A percentile compares a stretch with the other conserved stretches of the same genome.
Evolutionary conservation across 2,888 invertebrate genomes (phyloP).

Genomic region (Myopa tessellatipennis): DNA sequence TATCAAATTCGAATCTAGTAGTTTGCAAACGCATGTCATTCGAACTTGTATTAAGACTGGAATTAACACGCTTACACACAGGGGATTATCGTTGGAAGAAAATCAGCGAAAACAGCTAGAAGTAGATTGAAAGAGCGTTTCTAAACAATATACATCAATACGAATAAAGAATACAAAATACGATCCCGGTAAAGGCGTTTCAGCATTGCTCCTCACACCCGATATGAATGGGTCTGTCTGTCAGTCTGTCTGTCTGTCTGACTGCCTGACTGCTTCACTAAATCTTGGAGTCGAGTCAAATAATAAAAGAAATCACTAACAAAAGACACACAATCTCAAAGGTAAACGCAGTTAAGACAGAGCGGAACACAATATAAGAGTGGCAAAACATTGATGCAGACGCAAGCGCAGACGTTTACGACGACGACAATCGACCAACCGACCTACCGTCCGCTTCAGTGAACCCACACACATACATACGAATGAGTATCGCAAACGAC

Average conservation of each 20-base stretch:
- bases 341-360: slow-evolving; percentile 51
- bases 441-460: neutral
- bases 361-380: slow-evolving; percentile 44
- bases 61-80: slow-evolving; percentile 14
- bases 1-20: slow-evolving; percentile 33
- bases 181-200: neutral
- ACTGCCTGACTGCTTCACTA: neutral
- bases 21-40: slow-evolving; percentile 29
- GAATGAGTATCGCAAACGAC: slow-evolving; percentile 62
- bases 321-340: slow-evolving; percentile 61
- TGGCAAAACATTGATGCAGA: slow-evolving; percentile 19
- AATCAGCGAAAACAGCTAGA: neutral
- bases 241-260: neutral
- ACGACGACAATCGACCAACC: slow-evolving; percentile 15
- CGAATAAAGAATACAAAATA: neutral
- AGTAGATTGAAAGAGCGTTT: neutral
- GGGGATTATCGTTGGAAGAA: neutral
- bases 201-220: slow-evolving; percentile 8
- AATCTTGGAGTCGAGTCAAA: neutral
- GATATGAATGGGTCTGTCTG: slow-evolving; percentile 8
- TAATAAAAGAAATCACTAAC: slow-evolving; percentile 13
- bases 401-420: slow-evolving; percentile 11
- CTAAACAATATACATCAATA: neutral
- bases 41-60: slow-evolving; percentile 10
- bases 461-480: neutral